Evolutionary conservation across 2,888 invertebrate genomes (phyloP).

Genomic region (Laothoe populi): DNA sequence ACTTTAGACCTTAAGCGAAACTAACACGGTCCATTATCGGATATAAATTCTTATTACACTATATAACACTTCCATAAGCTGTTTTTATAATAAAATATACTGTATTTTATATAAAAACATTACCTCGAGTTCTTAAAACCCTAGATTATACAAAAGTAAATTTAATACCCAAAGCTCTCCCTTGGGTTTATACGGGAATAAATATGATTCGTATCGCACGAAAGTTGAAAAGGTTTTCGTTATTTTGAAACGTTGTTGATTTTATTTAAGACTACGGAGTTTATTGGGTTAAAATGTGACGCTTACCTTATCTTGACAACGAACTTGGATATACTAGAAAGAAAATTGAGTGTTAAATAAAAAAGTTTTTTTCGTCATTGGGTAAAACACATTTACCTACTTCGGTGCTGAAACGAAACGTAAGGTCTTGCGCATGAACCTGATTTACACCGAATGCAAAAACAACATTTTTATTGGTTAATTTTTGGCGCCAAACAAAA

Average conservation of each 20-base stretch:
- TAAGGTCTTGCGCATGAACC: too few species aligned
- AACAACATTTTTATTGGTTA: too few species aligned
- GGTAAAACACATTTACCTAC: too few species aligned
- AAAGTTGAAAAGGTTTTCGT: neutral
- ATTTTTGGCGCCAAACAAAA: too few species aligned
- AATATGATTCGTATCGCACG: slow-evolving; percentile 12
- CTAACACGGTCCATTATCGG: neutral
- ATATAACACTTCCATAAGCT: neutral
- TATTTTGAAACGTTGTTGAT: neutral
- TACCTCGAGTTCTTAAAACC: slow-evolving; percentile 3
- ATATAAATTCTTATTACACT: neutral
- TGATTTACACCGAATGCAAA: too few species aligned
- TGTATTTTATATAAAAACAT: neutral
- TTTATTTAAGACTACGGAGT: neutral
- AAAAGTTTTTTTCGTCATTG: too few species aligned
- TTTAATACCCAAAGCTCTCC: slow-evolving; percentile 20
- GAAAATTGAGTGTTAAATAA: too few species aligned
- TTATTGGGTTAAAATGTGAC: neutral
- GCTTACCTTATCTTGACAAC: neutral
- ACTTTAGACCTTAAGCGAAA: neutral
- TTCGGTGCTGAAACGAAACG: too few species aligned
- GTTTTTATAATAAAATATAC: neutral
- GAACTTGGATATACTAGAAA: too few species aligned
- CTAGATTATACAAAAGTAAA: slow-evolving; percentile 14
- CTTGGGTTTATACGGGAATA: slow-evolving; percentile 7